Evolutionary conservation across 2,113 vertebrate genomes (phyloP).

Genomic region (Sarotherodon lohbergeri): DNA sequence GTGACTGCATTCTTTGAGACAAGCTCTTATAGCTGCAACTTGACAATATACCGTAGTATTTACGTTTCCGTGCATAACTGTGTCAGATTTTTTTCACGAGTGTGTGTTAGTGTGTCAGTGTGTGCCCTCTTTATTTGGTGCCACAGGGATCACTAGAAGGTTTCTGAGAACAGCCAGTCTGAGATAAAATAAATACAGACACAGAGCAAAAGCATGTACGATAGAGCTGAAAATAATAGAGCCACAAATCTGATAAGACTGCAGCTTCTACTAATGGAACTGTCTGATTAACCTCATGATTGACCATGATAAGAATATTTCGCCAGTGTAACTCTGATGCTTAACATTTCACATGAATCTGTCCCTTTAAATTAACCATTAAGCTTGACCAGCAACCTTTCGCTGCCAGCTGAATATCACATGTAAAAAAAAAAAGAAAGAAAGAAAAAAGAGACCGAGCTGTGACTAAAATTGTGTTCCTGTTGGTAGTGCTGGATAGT

Average conservation of each 20-base stretch:
- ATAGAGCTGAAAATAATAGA: not conserved
- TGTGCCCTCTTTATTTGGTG: slow-evolving; percentile 63
- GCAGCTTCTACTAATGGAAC: not conserved
- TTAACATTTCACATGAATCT: not conserved
- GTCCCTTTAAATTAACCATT: not conserved
- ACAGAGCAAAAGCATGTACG: not conserved
- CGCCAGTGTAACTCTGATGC: not conserved
- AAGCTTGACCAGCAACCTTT: not conserved
- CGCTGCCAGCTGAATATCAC: not conserved
- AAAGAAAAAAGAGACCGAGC: not conserved
- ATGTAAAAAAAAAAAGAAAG: not conserved
- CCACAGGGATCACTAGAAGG: slow-evolving; percentile 44
- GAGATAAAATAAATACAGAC: not conserved
- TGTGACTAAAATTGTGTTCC: not conserved
- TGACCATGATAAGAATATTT: not conserved
- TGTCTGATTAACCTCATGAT: not conserved
- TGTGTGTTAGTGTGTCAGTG: slow-evolving; percentile 77
- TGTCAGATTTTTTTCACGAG: slow-evolving; percentile 59
- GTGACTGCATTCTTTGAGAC: not conserved
- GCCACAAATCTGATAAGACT: not conserved
- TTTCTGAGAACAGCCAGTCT: not conserved
- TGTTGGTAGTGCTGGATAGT: not conserved
- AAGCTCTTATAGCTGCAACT: not conserved
- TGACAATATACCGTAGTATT: not conserved
- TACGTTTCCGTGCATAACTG: slow-evolving; percentile 59